Evolutionary conservation across 2,113 vertebrate species (phyloP).

Genomic region (Corythaixoides concolor): DNA sequence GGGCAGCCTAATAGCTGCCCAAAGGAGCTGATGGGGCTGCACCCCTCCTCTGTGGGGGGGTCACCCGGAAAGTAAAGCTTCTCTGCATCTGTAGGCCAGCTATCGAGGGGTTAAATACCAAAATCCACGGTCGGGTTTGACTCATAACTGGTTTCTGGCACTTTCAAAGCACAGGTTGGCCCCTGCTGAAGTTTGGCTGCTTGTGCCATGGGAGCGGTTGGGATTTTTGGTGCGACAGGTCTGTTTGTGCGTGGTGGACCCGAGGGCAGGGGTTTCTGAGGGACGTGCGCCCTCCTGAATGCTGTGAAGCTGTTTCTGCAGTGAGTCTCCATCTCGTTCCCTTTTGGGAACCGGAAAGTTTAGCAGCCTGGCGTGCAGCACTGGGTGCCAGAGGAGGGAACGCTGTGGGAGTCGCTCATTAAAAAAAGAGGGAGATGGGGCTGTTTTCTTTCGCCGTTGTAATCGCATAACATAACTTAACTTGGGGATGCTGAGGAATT

Average conservation of each 20-base stretch:
- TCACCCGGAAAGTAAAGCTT: neutral
- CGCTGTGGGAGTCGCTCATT: neutral
- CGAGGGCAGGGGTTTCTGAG: neutral
- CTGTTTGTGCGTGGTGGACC: neutral
- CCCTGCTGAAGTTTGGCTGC: neutral
- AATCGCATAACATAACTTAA: neutral
- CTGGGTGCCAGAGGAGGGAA: neutral
- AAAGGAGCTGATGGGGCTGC: neutral
- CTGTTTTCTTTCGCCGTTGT: neutral
- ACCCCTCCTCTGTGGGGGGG: neutral
- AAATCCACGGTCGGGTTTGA: neutral
- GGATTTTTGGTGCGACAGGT: neutral
- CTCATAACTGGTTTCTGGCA: neutral
- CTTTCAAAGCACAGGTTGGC: neutral
- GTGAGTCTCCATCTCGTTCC: neutral
- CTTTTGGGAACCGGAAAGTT: neutral
- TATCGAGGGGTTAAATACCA: neutral
- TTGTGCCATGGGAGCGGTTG: neutral
- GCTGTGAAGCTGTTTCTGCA: neutral
- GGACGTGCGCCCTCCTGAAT: rapidly evolving
- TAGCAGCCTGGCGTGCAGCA: neutral
- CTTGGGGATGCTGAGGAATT: neutral
- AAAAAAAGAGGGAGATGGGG: neutral
- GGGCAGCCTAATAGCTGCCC: neutral
- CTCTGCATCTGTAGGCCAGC: neutral